Evolutionary conservation across 2,797 vertebrate genomes (phyloP).

Genomic region (Toxotes lorentzi): DNA sequence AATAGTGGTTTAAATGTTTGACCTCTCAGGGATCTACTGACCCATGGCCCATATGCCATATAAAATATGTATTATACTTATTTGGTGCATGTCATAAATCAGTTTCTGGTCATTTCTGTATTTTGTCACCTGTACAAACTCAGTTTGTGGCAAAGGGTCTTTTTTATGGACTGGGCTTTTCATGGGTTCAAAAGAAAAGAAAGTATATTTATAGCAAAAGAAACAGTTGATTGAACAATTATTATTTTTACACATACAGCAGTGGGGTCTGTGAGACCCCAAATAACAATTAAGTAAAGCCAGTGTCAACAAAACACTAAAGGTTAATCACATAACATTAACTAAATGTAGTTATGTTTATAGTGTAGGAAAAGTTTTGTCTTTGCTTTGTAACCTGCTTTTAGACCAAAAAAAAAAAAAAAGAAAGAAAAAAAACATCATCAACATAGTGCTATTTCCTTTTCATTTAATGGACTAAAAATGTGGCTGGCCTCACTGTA

Average conservation of each 20-base stretch:
- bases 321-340: background rate
- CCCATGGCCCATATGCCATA: background rate
- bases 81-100: background rate
- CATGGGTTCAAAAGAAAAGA: background rate
- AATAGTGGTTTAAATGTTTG: background rate
- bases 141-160: background rate
- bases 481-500: background rate
- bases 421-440: background rate
- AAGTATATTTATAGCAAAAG: background rate
- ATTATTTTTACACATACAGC: background rate
- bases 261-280: background rate
- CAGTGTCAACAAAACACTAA: background rate
- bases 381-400: slow-evolving; percentile 2
- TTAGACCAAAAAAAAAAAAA: background rate
- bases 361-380: background rate
- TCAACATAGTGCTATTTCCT: slow-evolving; percentile 1
- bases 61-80: background rate
- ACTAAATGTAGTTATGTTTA: slow-evolving; percentile 2
- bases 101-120: background rate
- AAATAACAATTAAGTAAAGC: background rate
- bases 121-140: background rate
- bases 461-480: slow-evolving; percentile 1
- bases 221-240: background rate
- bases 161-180: background rate
- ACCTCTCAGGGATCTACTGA: background rate